Evolutionary conservation across 2,888 invertebrate species (phyloP).

Genomic region (Entomobrya proxima): DNA sequence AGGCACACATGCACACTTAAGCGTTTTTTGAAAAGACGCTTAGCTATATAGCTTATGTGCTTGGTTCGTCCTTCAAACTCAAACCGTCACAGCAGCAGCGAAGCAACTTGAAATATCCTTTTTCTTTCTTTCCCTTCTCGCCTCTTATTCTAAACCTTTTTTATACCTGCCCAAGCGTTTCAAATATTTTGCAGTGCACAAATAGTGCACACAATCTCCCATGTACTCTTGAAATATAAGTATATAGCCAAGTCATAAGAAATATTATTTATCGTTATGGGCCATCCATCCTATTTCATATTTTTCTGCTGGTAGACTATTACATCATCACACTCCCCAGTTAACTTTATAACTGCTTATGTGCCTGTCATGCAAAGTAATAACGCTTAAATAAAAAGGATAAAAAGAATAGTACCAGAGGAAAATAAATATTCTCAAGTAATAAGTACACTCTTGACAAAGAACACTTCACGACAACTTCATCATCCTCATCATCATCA

Average conservation of each 20-base stretch:
- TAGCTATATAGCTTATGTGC: too few species aligned
- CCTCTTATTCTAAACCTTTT: neutral
- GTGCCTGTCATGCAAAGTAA: constrained; percentile 54
- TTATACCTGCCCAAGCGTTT: neutral
- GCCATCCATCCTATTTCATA: neutral
- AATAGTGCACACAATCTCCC: too few species aligned
- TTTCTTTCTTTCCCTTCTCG: neutral
- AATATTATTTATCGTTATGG: too few species aligned
- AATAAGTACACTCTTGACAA: constrained; percentile 8
- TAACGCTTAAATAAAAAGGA: neutral
- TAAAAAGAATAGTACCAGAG: neutral
- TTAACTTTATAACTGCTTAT: constrained; percentile 7
- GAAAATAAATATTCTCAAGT: constrained; percentile 8
- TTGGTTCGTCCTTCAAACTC: constrained; percentile 25
- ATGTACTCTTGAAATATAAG: too few species aligned
- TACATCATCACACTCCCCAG: constrained; percentile 11
- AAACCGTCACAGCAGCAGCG: too few species aligned
- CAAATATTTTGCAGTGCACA: neutral
- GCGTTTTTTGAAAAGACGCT: neutral
- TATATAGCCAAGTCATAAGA: too few species aligned
- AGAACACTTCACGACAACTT: constrained; percentile 40
- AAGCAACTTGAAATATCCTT: neutral
- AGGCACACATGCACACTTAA: constrained; percentile 28
- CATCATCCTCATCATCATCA: neutral
- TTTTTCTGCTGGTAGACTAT: neutral